Conservation (phyloP, 2,113 vertebrate genomes). For the Paraplagusia blochii region DNA sequence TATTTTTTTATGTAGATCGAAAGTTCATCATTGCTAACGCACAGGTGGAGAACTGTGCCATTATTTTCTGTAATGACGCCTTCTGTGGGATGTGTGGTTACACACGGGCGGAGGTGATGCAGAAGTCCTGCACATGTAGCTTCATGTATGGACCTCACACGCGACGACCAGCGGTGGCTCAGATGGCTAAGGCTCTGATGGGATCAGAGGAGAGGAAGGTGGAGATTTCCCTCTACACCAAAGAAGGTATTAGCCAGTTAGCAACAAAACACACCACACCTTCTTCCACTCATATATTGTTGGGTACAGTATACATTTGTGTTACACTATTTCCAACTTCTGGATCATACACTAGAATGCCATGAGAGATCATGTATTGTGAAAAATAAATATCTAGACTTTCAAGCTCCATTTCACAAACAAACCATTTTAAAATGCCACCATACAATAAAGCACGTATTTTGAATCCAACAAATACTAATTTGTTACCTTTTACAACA, state of each 20-base stretch:
- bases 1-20: conserved; percentile 71
- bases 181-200: conserved; percentile 87
- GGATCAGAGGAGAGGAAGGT: conserved; percentile 89
- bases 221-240: conserved; percentile 88
- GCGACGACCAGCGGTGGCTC: conserved; percentile 78
- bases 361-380: no score
- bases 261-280: no score
- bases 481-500: no score
- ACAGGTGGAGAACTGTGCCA: conserved; percentile 88
- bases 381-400: no score
- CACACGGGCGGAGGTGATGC: conserved; percentile 88
- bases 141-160: conserved; percentile 90
- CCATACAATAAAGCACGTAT: no score
- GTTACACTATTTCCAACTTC: no score
- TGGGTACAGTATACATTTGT: no score
- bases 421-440: no score
- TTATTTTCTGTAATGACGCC: conserved; percentile 92
- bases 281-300: no score
- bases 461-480: no score
- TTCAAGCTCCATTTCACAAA: no score
- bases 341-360: no score
- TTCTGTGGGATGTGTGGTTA: conserved; percentile 90
- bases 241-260: conserved; percentile 77
- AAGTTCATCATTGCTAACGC: conserved; percentile 93
- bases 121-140: conserved; percentile 88